These are phyloP conservation scores for Bembecia ichneumoniformis DNA, from an alignment of 2,888 invertebrate species.

Conservation along the genomic window DNA sequence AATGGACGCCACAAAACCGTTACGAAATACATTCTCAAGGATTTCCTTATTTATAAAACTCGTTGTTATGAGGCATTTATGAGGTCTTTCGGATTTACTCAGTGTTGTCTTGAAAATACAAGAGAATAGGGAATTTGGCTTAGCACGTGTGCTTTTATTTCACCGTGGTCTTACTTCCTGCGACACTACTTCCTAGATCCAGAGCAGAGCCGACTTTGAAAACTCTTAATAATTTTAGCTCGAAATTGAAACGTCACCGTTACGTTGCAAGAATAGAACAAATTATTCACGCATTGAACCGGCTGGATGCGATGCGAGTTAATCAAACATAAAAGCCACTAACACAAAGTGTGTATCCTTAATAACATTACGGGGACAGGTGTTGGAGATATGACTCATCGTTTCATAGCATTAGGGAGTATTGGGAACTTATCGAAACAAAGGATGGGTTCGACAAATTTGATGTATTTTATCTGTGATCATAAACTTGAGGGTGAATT, in stretches of 20 bases:
- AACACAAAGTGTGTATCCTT: background rate
- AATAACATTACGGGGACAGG: constrained; percentile 18
- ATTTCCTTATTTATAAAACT: background rate
- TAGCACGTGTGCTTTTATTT: no score
- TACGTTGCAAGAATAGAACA: background rate
- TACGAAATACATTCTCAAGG: background rate
- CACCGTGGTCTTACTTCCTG: no score
- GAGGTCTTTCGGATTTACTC: no score
- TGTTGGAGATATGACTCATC: constrained; percentile 24
- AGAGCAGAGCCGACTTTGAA: no score
- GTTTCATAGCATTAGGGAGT: constrained; percentile 11
- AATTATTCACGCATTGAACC: background rate
- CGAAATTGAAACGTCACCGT: background rate
- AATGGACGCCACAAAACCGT: background rate
- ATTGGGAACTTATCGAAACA: constrained; percentile 12
- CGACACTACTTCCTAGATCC: no score
- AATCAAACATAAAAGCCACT: background rate
- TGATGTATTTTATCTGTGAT: constrained; percentile 11
- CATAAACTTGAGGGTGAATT: background rate
- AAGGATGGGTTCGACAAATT: constrained; percentile 15
- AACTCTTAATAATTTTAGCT: no score
- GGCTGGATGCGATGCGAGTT: background rate
- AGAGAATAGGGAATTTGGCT: no score
- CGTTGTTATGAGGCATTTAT: no score
- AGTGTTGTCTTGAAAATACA: no score